A percentile compares a stretch with the other conserved stretches of the same genome.
These are phyloP conservation scores for Scelioninae gen. 2 DNA, from an alignment of 2,888 invertebrate species.

Conservation along the genomic window DNA sequence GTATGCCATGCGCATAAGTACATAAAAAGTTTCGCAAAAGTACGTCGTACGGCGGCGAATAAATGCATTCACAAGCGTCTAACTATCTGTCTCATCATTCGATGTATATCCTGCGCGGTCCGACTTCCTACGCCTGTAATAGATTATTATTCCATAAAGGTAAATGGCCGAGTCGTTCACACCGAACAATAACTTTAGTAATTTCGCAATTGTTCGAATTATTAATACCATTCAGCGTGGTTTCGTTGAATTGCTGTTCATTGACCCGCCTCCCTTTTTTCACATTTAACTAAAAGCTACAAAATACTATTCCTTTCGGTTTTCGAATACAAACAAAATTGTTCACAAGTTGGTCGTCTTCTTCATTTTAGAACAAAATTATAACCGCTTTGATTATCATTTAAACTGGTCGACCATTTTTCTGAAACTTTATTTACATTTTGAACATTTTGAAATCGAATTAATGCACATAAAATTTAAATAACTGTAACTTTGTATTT, in stretches of 20 bases:
- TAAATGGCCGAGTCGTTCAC: conserved; percentile 45
- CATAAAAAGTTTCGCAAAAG: conserved; percentile 26
- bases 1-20: conserved; percentile 11
- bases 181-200: conserved; percentile 37
- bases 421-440: too few relatives aligned
- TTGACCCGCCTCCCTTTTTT: not conserved
- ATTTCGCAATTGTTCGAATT: conserved; percentile 45
- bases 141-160: conserved; percentile 58
- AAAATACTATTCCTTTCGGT: too few relatives aligned
- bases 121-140: conserved; percentile 49
- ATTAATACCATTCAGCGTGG: conserved; percentile 13
- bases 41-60: conserved; percentile 12
- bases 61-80: conserved; percentile 31
- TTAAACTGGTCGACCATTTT: too few relatives aligned
- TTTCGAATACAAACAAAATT: too few relatives aligned
- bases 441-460: too few relatives aligned
- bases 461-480: too few relatives aligned
- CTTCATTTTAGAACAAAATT: too few relatives aligned
- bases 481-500: too few relatives aligned
- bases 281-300: too few relatives aligned
- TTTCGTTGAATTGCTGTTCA: conserved; percentile 14
- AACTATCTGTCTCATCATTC: conserved; percentile 48
- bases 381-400: too few relatives aligned
- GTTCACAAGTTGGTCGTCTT: too few relatives aligned
- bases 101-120: conserved; percentile 37